Evolutionary conservation across 2,888 invertebrate species (phyloP).

Genomic region (Itoplectis maculator): DNA sequence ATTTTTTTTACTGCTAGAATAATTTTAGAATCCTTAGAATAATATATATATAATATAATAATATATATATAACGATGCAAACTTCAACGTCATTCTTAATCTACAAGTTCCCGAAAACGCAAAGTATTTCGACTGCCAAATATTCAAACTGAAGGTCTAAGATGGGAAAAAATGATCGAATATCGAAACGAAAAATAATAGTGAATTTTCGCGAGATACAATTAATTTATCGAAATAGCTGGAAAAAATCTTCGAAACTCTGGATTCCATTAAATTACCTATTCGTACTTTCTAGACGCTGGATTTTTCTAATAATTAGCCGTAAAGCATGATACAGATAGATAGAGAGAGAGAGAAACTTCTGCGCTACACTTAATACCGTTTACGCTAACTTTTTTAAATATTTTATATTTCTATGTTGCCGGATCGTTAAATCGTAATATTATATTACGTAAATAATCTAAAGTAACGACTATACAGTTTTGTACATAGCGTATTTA

Average conservation of each 20-base stretch:
- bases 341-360: slow-evolving; percentile 2
- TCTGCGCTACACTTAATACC: slow-evolving; percentile 39
- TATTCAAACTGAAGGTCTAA: background rate
- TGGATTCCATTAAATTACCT: slow-evolving; percentile 12
- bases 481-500: slow-evolving; percentile 46
- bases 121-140: background rate
- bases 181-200: background rate
- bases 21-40: no score
- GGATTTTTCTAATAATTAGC: slow-evolving; percentile 18
- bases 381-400: slow-evolving; percentile 32
- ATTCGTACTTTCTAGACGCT: background rate
- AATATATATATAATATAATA: no score
- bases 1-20: no score
- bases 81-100: no score
- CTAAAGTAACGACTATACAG: slow-evolving; percentile 54
- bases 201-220: background rate
- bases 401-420: slow-evolving; percentile 24
- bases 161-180: background rate
- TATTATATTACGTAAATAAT: slow-evolving; percentile 51
- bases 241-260: background rate
- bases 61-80: no score
- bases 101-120: background rate
- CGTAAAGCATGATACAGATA: background rate
- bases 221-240: background rate
- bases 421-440: slow-evolving; percentile 43